These are phyloP conservation scores for Proales similis DNA, from an alignment of 1,140 invertebrate species.

Conservation along the genomic window DNA sequence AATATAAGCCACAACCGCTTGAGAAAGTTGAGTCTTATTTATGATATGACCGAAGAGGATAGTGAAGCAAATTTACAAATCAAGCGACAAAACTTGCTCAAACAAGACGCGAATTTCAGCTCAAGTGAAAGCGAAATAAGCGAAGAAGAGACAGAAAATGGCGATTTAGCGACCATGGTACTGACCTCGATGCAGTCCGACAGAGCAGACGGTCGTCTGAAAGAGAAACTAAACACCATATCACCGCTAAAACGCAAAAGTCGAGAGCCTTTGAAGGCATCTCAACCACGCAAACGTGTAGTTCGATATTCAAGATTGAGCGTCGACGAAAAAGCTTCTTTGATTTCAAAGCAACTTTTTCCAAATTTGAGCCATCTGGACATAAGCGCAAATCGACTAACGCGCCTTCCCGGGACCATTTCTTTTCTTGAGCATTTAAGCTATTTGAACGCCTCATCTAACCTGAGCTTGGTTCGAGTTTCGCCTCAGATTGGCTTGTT, in stretches of 20 bases:
- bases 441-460: slow-evolving; percentile 85
- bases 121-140: slow-evolving; percentile 61
- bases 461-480: slow-evolving; percentile 56
- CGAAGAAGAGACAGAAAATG: background rate
- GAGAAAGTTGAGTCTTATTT: slow-evolving; percentile 12
- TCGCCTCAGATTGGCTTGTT: slow-evolving; percentile 89
- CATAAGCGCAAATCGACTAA: slow-evolving; percentile 76
- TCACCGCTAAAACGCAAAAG: background rate
- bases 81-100: slow-evolving; percentile 69
- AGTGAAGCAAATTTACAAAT: slow-evolving; percentile 53
- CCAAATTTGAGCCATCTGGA: slow-evolving; percentile 90
- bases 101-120: too few relatives aligned
- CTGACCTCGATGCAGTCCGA: too few relatives aligned
- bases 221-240: background rate
- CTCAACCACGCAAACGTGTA: slow-evolving; percentile 77
- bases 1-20: slow-evolving; percentile 37
- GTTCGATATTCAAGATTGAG: slow-evolving; percentile 58
- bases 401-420: slow-evolving; percentile 71
- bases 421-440: slow-evolving; percentile 78
- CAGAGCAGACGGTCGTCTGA: too few relatives aligned
- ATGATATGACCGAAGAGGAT: slow-evolving; percentile 2
- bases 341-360: slow-evolving; percentile 64
- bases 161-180: background rate
- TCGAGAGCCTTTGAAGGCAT: slow-evolving; percentile 59
- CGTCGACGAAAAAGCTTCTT: slow-evolving; percentile 16